Evolutionary conservation across 2,888 invertebrate species (phyloP), one percentile per base, ranked within the genome.

Genomic region (Heteropelma amictum): DNA sequence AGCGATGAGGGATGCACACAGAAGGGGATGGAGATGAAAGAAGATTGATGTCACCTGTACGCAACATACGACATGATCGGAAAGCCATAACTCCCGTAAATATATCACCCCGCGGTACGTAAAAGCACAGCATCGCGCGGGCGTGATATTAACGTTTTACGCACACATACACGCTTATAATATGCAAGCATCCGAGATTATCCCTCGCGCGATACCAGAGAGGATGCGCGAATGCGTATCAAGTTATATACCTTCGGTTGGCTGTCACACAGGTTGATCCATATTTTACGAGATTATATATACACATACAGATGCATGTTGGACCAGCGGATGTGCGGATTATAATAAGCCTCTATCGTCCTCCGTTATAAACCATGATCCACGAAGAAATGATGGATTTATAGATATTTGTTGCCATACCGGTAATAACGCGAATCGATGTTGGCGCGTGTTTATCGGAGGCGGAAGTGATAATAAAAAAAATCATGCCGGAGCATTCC

Each of bases 41-140:
- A 80, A 79, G 80, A 79, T 80, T 80, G 80, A 80, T 80, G 79
- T 73, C 70, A 72, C 76, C n/a, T 63, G 68, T 76, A 75, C 72
- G 75, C 72, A 61, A 64, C 77, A 47, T 56, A 72, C 68, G 78
- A 77, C 78, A 77, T 72, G 76, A 80, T 81, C 78, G 81, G 78
- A 79, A 81, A 81, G 79, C 80, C 76, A 81, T 81, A 80, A 78
- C 78, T 81, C 76, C 49, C 71, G 69, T 76, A 79, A 81, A 81
- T 81, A 79, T 78, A 80, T 80, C 77, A 78, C 77, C n/a, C 33
- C 60, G 56, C 64, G 45, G 61, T 77, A 71, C 67, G 72, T 79
- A 79, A 80, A 78, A 79, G 72, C 77, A 28, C 17, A 19, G 28
- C 38, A 68, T 63, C 51, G 33, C 45, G 45, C 17, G 23, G 28